Base-by-base conservation (phyloP, 2,113 vertebrate species). In the Arenaria interpres region DNA sequence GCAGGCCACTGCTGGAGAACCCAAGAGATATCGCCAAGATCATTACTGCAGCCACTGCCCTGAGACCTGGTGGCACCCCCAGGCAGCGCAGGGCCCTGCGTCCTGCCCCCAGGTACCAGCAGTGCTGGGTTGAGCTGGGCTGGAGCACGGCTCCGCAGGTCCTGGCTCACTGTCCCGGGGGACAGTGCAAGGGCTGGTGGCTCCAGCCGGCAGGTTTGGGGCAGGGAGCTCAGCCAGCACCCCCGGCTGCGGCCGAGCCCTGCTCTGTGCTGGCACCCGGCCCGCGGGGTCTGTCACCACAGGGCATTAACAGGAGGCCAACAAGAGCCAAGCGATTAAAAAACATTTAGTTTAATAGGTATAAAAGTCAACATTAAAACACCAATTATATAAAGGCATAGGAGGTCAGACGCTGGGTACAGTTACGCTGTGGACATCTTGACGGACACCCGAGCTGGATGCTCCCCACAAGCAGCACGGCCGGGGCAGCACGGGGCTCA, bases 281-380 rank as follows among this genome's bases (percentile, higher is more conserved):
- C 22, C 51, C 0, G 1, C 1, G 50, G n/a, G 20, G 28, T 39
- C 56, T 1, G 3, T 11, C 9, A 41, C 37, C 45, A 62, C 12
- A 21, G 41, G 30, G 27, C 62, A 86, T 14, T 46, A 67, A 59
- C 62, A 82, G 1, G 3, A 64, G 39, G 43, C 25, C 51, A 69
- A 81, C 7, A 78, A 78, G 43, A 78, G 27, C 39, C 68, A 60
- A 89, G 11, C 35, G n/a, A 45, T 91, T 74, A 67, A 63, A 94
- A 88, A 84, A 0, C 46, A n/a, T 63, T 78, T 45, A 53, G 54
- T 96, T 96, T 95, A 96, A 63, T 43, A 60, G 19, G 64, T 87
- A 92, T 66, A 45, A 94, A 95, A 97, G 39, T 22, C 3, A 0
- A 30, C 51, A 37, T 37, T 56, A 85, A 92, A 93, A 54, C 25